Conservation (phyloP, 2,888 invertebrate genomes). For the Melinaea marsaeus region DNA sequence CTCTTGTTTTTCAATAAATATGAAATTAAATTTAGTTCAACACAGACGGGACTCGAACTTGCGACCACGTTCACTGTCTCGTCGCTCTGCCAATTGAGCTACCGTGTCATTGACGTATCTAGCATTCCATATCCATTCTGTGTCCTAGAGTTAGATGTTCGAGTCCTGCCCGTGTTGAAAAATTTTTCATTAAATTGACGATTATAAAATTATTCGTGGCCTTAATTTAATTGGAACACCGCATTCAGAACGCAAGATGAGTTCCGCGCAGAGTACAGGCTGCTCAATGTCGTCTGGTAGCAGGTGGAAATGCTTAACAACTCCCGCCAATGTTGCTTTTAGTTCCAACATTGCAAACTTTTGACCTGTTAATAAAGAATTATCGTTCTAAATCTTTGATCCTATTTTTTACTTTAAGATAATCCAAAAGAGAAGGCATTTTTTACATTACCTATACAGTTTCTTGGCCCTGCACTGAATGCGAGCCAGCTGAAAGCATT, state of each 20-base stretch:
- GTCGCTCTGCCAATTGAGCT: too few species aligned
- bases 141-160: too few species aligned
- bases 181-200: neutral
- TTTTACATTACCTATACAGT: constrained; percentile 72
- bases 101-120: too few species aligned
- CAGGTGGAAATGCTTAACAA: constrained; percentile 67
- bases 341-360: constrained; percentile 72
- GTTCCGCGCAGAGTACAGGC: constrained; percentile 59
- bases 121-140: too few species aligned
- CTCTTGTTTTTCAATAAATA: too few species aligned
- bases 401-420: neutral
- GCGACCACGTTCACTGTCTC: too few species aligned
- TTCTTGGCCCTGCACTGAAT: constrained; percentile 81
- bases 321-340: constrained; percentile 71
- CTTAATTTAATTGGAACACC: constrained; percentile 54
- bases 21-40: too few species aligned
- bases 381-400: neutral
- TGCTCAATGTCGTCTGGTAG: constrained; percentile 46
- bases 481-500: constrained; percentile 77
- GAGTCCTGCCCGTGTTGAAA: too few species aligned
- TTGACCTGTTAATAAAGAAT: constrained; percentile 42
- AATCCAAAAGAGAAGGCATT: neutral
- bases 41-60: too few species aligned
- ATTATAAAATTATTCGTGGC: constrained; percentile 33
- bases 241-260: constrained; percentile 62